Evolutionary conservation across 2,113 vertebrate species (phyloP), one percentile per base, ranked within the genome.

Genomic region (Nymphicus hollandicus): DNA sequence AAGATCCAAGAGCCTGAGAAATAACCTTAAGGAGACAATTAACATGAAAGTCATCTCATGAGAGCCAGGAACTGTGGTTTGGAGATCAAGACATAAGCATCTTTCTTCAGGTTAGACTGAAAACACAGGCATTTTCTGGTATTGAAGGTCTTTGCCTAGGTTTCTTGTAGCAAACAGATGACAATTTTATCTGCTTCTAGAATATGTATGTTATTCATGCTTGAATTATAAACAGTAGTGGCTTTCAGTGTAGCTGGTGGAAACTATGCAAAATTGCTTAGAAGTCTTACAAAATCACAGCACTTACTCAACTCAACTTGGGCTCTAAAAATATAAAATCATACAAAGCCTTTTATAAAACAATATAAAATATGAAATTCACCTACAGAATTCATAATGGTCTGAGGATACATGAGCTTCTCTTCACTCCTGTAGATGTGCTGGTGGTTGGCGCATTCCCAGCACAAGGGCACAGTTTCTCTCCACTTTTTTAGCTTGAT

Each of bases 11-110:
- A 87, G 70, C 33, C 84, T 89, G 76, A 93, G 73, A 97, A 94
- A 94, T 65, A 82, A 86, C 18, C 72, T 95, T 83, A 35, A 83
- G 74, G 53, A 94, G 71, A 60, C 58, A 94, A 81, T 89, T 94
- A 94, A 90, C 55, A 78, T 86, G 79, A 88, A 91, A 93, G 55
- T 3, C 22, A 43, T 63, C 35, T 78, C 63, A 66, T 80, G 35
- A 53, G 33, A 86, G 64, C 39, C 52, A 83, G 44, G 9, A 86
- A 5, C 43, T 79, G 76, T 64, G 47, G 74, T 93, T 68, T 90
- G 65, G 61, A 86, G 87, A 91, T 81, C 60, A 89, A 89, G 71
- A 74, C 50, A 37, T 50, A 72, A 68, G n/a, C 29, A 10, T 86
- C 16, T 93, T 88, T 90, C 55, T 87, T 93, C 60, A 88, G 83